These are phyloP conservation scores for Mythimna loreyi DNA, from an alignment of 2,888 invertebrate species.

Conservation along the genomic window DNA sequence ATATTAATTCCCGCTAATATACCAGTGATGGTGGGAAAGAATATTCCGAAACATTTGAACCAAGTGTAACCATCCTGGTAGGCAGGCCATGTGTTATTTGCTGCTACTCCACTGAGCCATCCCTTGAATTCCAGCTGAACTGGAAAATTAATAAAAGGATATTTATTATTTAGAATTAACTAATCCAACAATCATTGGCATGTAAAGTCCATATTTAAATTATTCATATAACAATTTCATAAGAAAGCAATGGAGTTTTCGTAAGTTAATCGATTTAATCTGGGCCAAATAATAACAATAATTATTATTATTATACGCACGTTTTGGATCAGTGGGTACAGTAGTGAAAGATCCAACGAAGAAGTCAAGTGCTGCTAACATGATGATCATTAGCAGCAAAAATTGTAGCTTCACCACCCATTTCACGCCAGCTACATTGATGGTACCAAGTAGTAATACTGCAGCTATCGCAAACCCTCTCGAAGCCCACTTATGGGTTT, in stretches of 20 bases:
- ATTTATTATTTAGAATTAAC: not conserved
- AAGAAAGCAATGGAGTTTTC: not conserved
- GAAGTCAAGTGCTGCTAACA: slow-evolving; percentile 97
- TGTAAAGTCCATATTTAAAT: not conserved
- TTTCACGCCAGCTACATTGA: slow-evolving; percentile 99
- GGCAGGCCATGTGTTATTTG: slow-evolving; percentile 95
- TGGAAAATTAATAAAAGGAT: slow-evolving; percentile 32
- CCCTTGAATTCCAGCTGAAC: slow-evolving; percentile 94
- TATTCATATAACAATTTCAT: not conserved
- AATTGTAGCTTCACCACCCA: slow-evolving; percentile 99
- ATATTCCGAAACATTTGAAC: slow-evolving; percentile 99
- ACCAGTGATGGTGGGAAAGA: slow-evolving; percentile 99
- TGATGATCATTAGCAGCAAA: slow-evolving; percentile 95
- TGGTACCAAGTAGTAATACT: slow-evolving; percentile 95
- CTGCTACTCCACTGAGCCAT: slow-evolving; percentile 95
- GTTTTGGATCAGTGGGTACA: slow-evolving; percentile 84
- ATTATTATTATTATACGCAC: slow-evolving; percentile 84
- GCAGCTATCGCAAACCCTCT: slow-evolving; percentile 97
- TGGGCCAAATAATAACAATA: too few species aligned
- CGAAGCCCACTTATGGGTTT: slow-evolving; percentile 93
- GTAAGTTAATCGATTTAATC: too few species aligned
- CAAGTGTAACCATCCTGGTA: slow-evolving; percentile 96
- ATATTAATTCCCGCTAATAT: slow-evolving; percentile 99
- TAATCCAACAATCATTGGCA: not conserved
- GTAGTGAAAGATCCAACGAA: slow-evolving; percentile 97